Evolutionary conservation across 2,113 vertebrate genomes (phyloP), one percentile per base, ranked within the genome.

Genomic region (Acanthisitta chloris): DNA sequence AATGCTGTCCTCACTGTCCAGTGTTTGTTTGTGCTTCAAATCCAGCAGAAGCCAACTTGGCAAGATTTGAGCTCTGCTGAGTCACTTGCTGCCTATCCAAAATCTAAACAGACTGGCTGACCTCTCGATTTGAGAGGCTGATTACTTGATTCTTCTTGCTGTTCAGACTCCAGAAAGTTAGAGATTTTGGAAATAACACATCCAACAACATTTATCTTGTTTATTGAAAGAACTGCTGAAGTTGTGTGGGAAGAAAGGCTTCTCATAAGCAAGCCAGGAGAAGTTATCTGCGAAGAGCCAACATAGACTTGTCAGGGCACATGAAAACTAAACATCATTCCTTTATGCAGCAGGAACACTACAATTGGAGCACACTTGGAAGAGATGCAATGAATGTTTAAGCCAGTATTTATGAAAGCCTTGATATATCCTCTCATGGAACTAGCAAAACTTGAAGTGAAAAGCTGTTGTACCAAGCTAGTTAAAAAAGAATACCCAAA

Each of bases 41-140:
- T 38, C 45, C 28, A 85, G 54, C 54, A 82, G 45, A 79, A 79
- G 70, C 24, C 52, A 84, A 38, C 65, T 76, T 95, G 97, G 96
- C 88, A 89, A 77, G 67, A 51, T 24, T 79, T 86, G 90, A 90
- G 81, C 65, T 43, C 52, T 86, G 73, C 85, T 97, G 96, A 97
- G 96, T 98, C 97, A 98, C 86, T 97, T 92, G 91, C 76, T 91
- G 92, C 81, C 92, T 96, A 80, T 87, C 54, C 84, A 49, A 83
- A 67, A 82, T 28, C 71, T 73, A 45, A 94, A 69, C 40, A 93
- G 17, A 54, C 42, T 45, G 9, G 14, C 0, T 36, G 61, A 88
- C 62, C 78, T 94, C 81, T 66, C 64, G n/a, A 59, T 93, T 88
- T 36, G 40, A 62, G 40, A 93, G 48, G 90, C 52, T 1, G 0